Conservation (phyloP, 2,888 invertebrate genomes). For the Troides aeacus region DNA sequence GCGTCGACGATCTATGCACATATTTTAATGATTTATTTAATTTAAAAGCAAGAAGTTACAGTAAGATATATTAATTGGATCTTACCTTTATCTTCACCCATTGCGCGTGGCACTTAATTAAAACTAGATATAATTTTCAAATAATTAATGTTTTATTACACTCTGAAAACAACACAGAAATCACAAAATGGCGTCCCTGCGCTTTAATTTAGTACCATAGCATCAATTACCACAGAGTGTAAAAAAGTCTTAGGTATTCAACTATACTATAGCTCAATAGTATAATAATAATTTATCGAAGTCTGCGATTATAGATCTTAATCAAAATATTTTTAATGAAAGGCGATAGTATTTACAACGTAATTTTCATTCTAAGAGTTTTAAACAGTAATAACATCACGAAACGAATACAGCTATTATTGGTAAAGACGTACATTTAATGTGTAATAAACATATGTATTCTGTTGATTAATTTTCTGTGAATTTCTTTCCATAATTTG, state of each 20-base stretch:
- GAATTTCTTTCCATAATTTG: too few relatives aligned
- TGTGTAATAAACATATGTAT: too few relatives aligned
- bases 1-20: slow-evolving; percentile 63
- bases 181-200: slow-evolving; percentile 59
- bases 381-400: too few relatives aligned
- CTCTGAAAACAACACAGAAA: slow-evolving; percentile 34
- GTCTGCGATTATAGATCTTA: too few relatives aligned
- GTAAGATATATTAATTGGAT: slow-evolving; percentile 14
- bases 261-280: not conserved
- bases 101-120: slow-evolving; percentile 34
- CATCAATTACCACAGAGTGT: slow-evolving; percentile 17
- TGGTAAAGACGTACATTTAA: too few relatives aligned
- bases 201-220: slow-evolving; percentile 6
- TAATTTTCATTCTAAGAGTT: too few relatives aligned
- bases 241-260: slow-evolving; percentile 13
- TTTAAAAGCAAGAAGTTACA: not conserved
- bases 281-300: too few relatives aligned
- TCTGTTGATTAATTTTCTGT: too few relatives aligned
- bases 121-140: not conserved
- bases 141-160: slow-evolving; percentile 30
- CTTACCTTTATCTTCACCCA: slow-evolving; percentile 80
- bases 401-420: too few relatives aligned
- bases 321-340: too few relatives aligned
- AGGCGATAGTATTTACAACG: too few relatives aligned
- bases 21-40: slow-evolving; percentile 4